Evolutionary conservation across 2,113 vertebrate genomes (phyloP).

Genomic region (Mirza zaza): DNA sequence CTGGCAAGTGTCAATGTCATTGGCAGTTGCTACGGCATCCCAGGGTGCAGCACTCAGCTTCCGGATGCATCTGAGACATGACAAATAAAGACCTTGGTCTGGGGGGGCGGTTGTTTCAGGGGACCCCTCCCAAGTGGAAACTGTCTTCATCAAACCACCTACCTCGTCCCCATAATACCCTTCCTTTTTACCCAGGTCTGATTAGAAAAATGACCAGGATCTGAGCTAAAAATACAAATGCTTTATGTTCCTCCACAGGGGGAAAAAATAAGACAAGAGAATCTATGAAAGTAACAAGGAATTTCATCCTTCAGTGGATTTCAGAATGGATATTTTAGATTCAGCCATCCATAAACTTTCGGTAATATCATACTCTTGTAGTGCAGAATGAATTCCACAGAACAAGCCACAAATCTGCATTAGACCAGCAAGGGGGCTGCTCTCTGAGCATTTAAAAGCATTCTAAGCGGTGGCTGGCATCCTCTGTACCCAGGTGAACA

Average conservation of each 20-base stretch:
- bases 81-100: neutral
- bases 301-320: conserved; percentile 74
- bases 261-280: conserved; percentile 58
- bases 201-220: conserved; percentile 63
- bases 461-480: neutral
- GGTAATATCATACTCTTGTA: conserved; percentile 36
- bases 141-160: neutral
- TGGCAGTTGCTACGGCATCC: neutral
- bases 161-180: neutral
- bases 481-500: neutral
- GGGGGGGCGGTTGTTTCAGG: neutral
- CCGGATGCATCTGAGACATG: neutral
- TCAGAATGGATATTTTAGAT: conserved; percentile 74
- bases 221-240: conserved; percentile 52
- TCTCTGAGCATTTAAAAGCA: neutral
- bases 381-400: conserved; percentile 22
- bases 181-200: conserved; percentile 23
- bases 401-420: conserved; percentile 36
- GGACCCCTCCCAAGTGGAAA: neutral
- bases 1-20: fast-evolving
- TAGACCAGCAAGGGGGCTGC: neutral
- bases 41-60: neutral
- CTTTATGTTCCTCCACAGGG: conserved; percentile 48
- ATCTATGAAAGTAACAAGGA: conserved; percentile 75
- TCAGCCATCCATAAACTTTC: conserved; percentile 68